Base-by-base conservation (phyloP, 2,888 invertebrate genomes). In the Diachrysia chrysitis region DNA sequence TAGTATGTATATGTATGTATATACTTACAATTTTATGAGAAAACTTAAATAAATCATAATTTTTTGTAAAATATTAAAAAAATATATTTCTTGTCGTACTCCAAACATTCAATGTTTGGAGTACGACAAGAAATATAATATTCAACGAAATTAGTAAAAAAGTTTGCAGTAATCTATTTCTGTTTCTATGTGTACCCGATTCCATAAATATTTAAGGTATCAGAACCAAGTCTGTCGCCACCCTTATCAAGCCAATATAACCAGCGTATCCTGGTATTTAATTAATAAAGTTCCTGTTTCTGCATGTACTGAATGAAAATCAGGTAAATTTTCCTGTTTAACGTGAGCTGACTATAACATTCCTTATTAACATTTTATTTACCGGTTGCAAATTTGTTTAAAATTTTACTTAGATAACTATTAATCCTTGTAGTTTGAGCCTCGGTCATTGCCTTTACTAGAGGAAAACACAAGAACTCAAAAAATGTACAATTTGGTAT, bases 271-370 rank as follows among this genome's bases (percentile, higher is more conserved):
- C 32, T 56, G 67, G 80, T 73, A 69, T 80, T 82, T 80, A 73
- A 80, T 80, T 82, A 80, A 76, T 62, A 70, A 76, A 73, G 69
- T 79, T 76, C 71, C 76, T 14, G 46, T 23, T 23, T 57, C 29
- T 55, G 35, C 71, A 73, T 74, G 70, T 61, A 66, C 60, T 29
- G 79, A 75, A 75, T 82, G n/a, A 67, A 70, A 21, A 70, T 66
- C 53, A 61, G 58, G 58, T 65, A 51, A 57, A 58, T 29, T 75
- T 17, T 42, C 42, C 42, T 42, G n/a, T n/a, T 42, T 19, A 10
- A 51, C 19, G 48, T 51, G 48, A 51, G 12, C 21, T 0, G 19
- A 51, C 48, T 12, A 21, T n/a, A n/a, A 42, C n/a, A n/a, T 42
- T n/a, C n/a, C 16, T 42, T 42, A 42, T 10, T 32, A 29, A 29